Evolutionary conservation across 2,888 invertebrate genomes (phyloP).

Genomic region (Cyrtodaria siliqua): DNA sequence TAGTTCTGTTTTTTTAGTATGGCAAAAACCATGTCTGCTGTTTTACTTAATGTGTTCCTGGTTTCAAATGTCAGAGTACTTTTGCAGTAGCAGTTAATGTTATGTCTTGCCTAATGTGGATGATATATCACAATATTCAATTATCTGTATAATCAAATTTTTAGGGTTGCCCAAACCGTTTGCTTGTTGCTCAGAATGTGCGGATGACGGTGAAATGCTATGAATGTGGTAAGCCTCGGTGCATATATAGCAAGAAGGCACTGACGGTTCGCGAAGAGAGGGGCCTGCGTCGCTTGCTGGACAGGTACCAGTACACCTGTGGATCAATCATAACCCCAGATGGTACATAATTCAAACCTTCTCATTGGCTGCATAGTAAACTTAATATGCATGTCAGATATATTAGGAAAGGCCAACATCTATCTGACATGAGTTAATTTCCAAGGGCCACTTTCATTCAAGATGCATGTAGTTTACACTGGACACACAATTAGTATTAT

Average conservation of each 20-base stretch:
- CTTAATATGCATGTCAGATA: conserved; percentile 5
- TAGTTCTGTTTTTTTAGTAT: background rate
- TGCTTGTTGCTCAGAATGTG: conserved; percentile 47
- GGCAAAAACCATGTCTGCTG: conserved; percentile 3
- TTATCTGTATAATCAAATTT: background rate
- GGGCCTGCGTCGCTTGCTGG: conserved; percentile 26
- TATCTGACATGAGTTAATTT: conserved; percentile 7
- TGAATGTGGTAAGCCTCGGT: conserved; percentile 49
- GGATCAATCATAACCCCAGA: conserved; percentile 39
- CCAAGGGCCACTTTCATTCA: conserved; percentile 4
- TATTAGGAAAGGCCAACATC: conserved; percentile 9
- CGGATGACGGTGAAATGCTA: conserved; percentile 24
- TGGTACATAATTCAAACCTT: conserved; percentile 21
- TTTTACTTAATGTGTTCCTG: conserved; percentile 1
- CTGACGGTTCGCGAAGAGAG: conserved; percentile 34
- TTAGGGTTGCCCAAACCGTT: conserved; percentile 30
- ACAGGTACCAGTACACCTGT: conserved; percentile 41
- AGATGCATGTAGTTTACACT: conserved; percentile 5
- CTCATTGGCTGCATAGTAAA: background rate
- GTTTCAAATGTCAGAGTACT: conserved; percentile 3
- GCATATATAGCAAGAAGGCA: conserved; percentile 43
- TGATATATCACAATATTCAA: conserved; percentile 9
- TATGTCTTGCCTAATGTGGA: conserved; percentile 4
- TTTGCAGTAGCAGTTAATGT: conserved; percentile 1
- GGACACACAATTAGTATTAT: conserved; percentile 14